These are phyloP conservation scores for Stenoptilia bipunctidactyla DNA, from an alignment of 2,888 invertebrate species.

Conservation along the genomic window DNA sequence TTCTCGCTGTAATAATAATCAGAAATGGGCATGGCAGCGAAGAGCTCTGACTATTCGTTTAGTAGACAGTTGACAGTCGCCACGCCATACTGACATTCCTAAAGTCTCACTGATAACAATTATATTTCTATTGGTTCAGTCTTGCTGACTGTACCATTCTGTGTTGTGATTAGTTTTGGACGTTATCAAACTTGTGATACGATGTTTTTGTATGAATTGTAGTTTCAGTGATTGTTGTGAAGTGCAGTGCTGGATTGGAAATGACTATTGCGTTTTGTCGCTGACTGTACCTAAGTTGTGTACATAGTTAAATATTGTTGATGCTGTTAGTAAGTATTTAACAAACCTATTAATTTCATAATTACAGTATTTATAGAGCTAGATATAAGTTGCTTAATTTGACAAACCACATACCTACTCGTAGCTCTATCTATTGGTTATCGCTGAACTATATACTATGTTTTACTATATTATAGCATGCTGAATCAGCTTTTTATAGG, in stretches of 20 bases:
- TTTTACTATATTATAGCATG: no score
- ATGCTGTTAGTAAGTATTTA: no score
- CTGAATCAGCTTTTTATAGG: no score
- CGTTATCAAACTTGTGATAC: conserved; percentile 16
- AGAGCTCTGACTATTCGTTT: conserved; percentile 66
- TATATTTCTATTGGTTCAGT: conserved; percentile 52
- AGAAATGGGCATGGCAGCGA: conserved; percentile 67
- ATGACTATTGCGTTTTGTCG: conserved; percentile 37
- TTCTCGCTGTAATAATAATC: conserved; percentile 20
- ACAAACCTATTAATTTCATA: no score
- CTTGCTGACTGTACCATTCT: conserved; percentile 42
- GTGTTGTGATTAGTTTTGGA: conserved; percentile 28
- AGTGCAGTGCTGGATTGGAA: conserved; percentile 37
- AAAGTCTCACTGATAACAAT: conserved; percentile 63
- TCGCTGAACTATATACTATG: no score
- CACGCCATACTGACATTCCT: conserved; percentile 70
- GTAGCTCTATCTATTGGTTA: no score
- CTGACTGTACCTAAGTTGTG: neutral
- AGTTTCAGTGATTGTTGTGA: conserved; percentile 28
- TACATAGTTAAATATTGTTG: neutral
- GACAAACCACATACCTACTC: no score
- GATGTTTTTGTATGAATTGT: conserved; percentile 5
- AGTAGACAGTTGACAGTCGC: conserved; percentile 71
- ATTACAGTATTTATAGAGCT: no score
- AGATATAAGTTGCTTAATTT: no score